Evolutionary conservation across 2,888 invertebrate species (phyloP), one percentile per base, ranked within the genome.

Genomic region (Trichopoda pennipes): DNA sequence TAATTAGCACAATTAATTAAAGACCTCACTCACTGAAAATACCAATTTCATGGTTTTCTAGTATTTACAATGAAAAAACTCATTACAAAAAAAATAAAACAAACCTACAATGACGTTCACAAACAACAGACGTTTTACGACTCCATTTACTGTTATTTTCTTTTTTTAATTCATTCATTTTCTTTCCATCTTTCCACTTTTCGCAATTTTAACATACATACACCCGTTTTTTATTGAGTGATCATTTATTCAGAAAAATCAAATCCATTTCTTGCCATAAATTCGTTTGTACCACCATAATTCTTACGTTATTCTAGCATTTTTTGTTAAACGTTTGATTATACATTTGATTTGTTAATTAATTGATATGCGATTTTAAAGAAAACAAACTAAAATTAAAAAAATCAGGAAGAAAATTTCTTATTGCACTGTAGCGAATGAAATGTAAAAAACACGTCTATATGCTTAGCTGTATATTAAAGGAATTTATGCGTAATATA

Each of bases 331-430:
- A 0, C 1, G 16, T 28, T n/a, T 44, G 2, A 17, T 42, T 51
- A 38, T 64, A 49, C 17, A 23, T 51, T 49, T 6, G 73, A 76
- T 28, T 7, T 28, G 8, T 69, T 38, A 38, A 16, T 53, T 21
- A 23, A 53, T 21, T 38, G 78, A 79, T 53, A 60, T 17, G 16
- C 3, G 28, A 14, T 63, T 68, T 81, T 80, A 69, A 32, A 23
- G 19, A 19, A 35, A 70, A 78, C n/a, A 85, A 84, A 74, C 19
- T 56, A 44, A 49, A 77, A 82, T 80, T 14, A 69, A 69, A 81
- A 74, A 53, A 32, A 35, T 47, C 47, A 66, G 58, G 51, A 69
- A 85, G 80, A 79, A 82, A 84, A 85, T 84, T 83, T 84, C 81
- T 84, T 81, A 81, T 77, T 75, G 81, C 80, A 79, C 66, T 68